Percentiles rank a stretch among this genome's conserved stretches.
Evolutionary conservation across 2,888 invertebrate species (phyloP).

Genomic region (Brenthis hecate): DNA sequence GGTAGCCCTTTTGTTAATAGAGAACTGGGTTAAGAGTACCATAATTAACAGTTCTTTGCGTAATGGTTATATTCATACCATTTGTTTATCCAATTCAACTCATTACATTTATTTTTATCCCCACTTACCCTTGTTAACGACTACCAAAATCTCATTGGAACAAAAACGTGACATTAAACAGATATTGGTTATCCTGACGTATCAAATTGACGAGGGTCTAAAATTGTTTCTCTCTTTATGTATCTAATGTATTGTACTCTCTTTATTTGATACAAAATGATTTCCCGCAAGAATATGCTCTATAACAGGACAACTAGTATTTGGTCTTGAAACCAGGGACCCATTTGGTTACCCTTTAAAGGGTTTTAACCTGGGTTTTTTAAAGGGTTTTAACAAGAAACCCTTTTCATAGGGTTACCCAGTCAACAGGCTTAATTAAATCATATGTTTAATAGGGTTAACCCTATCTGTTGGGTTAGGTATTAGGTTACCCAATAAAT

Average conservation of each 20-base stretch:
- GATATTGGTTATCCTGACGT: constrained; percentile 35
- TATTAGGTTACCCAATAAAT: too few relatives aligned
- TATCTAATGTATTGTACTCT: constrained; percentile 32
- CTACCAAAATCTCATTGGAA: constrained; percentile 28
- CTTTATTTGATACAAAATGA: constrained; percentile 44
- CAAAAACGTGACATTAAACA: constrained; percentile 34
- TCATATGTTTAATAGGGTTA: too few relatives aligned
- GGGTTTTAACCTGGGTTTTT: too few relatives aligned
- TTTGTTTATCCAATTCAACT: constrained; percentile 3
- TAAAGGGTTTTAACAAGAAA: too few relatives aligned
- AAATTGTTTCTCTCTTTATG: constrained; percentile 29
- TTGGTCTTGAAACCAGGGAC: too few relatives aligned
- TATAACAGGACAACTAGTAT: constrained; percentile 8
- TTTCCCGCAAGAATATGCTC: constrained; percentile 45
- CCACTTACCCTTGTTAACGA: constrained; percentile 28
- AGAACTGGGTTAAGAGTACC: not conserved
- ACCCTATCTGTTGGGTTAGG: too few relatives aligned
- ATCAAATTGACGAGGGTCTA: constrained; percentile 60
- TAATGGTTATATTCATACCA: not conserved
- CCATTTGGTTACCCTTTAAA: too few relatives aligned
- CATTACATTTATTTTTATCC: constrained; percentile 22
- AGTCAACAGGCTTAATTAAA: too few relatives aligned
- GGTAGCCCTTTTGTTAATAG: not conserved
- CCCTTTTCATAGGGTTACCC: too few relatives aligned
- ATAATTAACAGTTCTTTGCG: too few relatives aligned